Conservation (phyloP, 2,797 vertebrate species). For the Nannoperca australis region DNA sequence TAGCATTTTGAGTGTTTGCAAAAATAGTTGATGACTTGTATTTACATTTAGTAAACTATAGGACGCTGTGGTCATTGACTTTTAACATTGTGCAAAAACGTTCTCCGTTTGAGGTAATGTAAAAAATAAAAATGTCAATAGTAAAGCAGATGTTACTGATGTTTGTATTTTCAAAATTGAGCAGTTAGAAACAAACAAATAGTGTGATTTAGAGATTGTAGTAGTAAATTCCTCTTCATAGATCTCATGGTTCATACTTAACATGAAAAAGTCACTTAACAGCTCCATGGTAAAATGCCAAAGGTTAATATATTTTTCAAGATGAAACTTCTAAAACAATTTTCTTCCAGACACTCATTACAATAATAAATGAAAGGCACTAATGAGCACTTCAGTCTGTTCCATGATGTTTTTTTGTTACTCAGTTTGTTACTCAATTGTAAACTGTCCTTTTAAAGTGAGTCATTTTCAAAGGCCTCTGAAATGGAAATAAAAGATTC, state of each 20-base stretch:
- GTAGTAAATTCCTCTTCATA: constrained; percentile 7
- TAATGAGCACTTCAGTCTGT: not conserved
- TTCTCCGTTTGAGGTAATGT: constrained; percentile 50
- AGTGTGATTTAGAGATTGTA: constrained; percentile 7
- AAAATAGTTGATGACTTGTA: constrained; percentile 73
- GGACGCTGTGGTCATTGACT: constrained; percentile 25
- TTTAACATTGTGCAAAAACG: constrained; percentile 57
- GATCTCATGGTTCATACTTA: not conserved
- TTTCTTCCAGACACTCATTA: not conserved
- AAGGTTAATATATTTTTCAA: not conserved
- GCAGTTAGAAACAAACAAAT: constrained; percentile 6
- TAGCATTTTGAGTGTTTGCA: constrained; percentile 65
- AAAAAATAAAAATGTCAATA: constrained; percentile 20
- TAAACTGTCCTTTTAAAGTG: not conserved
- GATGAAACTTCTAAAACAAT: not conserved
- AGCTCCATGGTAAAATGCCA: not conserved
- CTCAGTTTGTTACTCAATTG: no score
- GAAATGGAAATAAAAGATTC: not conserved
- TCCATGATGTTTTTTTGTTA: not conserved
- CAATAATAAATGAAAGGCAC: constrained; percentile 23
- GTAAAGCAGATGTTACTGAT: constrained; percentile 11
- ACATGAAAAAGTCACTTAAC: not conserved
- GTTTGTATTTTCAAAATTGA: constrained; percentile 27
- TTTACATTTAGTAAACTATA: constrained; percentile 60
- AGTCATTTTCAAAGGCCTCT: constrained; percentile 15